A percentile compares a stretch with the other conserved stretches of the same genome.
Evolutionary conservation across 2,113 vertebrate genomes (phyloP).

Genomic region (Chlamydotis undulata): DNA sequence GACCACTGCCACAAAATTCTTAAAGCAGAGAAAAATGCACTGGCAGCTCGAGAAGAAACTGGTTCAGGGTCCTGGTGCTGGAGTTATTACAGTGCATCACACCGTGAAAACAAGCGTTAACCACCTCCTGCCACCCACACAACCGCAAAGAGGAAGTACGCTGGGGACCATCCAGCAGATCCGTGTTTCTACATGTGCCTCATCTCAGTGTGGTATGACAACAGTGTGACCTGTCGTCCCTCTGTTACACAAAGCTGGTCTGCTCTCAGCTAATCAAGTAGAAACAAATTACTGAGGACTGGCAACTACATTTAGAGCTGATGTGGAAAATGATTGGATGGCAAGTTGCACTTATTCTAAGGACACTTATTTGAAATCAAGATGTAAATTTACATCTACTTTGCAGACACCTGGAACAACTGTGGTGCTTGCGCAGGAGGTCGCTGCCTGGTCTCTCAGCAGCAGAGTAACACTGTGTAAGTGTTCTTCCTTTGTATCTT

Average conservation of each 20-base stretch:
- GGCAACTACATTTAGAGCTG: background rate
- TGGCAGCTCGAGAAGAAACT: background rate
- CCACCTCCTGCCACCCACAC: background rate
- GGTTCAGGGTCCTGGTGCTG: background rate
- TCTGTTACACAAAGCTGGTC: background rate
- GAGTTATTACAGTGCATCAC: background rate
- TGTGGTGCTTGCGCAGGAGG: background rate
- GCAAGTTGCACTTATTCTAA: background rate
- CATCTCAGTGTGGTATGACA: accelerated
- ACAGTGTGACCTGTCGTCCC: background rate
- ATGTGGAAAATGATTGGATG: background rate
- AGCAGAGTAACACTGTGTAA: background rate
- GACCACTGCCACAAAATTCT: background rate
- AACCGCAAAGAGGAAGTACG: accelerated
- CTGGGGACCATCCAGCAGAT: background rate
- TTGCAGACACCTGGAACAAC: background rate
- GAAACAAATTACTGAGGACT: background rate
- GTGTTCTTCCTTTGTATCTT: background rate
- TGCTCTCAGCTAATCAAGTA: background rate
- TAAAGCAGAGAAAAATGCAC: background rate
- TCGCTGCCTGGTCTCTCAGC: background rate
- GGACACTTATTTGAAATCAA: background rate
- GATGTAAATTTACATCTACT: background rate
- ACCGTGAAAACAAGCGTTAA: background rate
- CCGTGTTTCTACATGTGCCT: background rate